A percentile compares a stretch with the other conserved stretches of the same genome.
These are phyloP conservation scores for Tolypeutes matacus DNA, from an alignment of 2,797 vertebrate genomes.

Conservation along the genomic window DNA sequence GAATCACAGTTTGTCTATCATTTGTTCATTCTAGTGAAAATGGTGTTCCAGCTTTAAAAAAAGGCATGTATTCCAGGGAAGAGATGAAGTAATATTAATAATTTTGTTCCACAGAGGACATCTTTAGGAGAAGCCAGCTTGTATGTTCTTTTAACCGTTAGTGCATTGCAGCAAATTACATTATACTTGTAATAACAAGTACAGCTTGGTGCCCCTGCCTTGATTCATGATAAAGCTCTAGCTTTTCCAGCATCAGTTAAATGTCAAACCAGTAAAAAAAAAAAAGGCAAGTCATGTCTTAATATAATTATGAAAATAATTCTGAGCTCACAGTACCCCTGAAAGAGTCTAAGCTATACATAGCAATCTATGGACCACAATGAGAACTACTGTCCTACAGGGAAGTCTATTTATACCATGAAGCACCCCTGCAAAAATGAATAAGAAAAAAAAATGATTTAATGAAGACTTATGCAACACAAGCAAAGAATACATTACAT, in stretches of 20 bases:
- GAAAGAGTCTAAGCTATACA: not conserved
- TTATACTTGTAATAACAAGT: not conserved
- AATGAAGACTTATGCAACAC: not conserved
- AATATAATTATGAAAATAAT: not conserved
- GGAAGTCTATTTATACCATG: not conserved
- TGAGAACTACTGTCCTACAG: not conserved
- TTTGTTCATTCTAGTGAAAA: not conserved
- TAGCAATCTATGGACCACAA: not conserved
- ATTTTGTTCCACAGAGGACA: not conserved
- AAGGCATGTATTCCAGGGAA: not conserved
- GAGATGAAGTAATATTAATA: too few species aligned
- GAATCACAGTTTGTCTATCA: not conserved
- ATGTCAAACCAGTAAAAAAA: not conserved
- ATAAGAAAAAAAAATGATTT: too few species aligned
- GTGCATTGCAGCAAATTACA: not conserved
- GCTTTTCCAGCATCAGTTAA: not conserved
- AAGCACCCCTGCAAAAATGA: not conserved
- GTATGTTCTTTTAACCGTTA: too few species aligned
- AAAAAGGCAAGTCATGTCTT: not conserved
- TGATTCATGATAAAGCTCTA: not conserved
- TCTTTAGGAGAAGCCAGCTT: too few species aligned
- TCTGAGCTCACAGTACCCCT: not conserved
- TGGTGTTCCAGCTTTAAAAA: fast-evolving
- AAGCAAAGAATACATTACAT: too few species aligned
- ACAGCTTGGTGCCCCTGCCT: not conserved